These are phyloP conservation scores for Tokudaia tokunoshimensis DNA, from an alignment of 2,797 vertebrate genomes.

Conservation along the genomic window DNA sequence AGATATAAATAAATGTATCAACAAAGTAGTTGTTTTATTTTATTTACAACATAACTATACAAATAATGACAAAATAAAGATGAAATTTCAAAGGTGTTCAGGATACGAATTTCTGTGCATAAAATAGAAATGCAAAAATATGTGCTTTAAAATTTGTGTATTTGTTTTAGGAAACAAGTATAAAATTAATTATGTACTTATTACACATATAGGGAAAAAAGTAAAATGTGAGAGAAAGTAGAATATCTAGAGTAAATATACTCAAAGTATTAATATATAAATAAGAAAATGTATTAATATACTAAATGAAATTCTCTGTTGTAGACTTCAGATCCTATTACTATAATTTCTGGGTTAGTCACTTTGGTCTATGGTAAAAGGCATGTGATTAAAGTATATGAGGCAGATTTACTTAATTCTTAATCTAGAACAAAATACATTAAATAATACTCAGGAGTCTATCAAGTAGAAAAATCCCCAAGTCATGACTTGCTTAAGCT, in stretches of 20 bases:
- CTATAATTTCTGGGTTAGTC: neutral
- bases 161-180: neutral
- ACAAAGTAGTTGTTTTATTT: neutral
- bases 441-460: slow-evolving; percentile 12
- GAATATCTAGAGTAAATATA: neutral
- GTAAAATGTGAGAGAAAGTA: neutral
- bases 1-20: neutral
- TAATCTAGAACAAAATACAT: slow-evolving; percentile 28
- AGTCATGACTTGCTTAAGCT: slow-evolving; percentile 37
- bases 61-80: neutral
- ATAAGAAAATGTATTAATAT: neutral
- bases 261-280: neutral
- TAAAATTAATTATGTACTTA: neutral
- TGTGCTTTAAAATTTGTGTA: neutral
- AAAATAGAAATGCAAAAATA: neutral
- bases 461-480: slow-evolving; percentile 38
- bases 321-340: neutral
- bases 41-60: neutral
- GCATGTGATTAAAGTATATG: neutral
- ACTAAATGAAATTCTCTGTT: neutral
- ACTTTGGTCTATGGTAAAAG: neutral
- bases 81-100: neutral
- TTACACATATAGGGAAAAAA: neutral
- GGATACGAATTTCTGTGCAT: neutral
- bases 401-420: slow-evolving; percentile 24